These are phyloP conservation scores for Galeruca laticollis DNA, from an alignment of 2,888 invertebrate genomes.

Conservation along the genomic window DNA sequence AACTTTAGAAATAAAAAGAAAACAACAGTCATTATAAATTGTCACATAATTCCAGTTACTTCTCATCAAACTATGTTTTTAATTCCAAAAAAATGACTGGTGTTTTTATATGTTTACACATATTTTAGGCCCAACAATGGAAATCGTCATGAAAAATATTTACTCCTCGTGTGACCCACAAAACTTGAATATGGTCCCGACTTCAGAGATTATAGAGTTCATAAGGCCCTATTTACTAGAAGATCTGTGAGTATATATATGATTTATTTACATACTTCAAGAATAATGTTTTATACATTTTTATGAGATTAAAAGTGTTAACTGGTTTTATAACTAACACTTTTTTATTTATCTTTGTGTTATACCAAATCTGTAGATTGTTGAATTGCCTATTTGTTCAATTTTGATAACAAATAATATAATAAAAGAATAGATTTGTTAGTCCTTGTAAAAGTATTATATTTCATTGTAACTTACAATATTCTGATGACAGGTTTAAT, in stretches of 20 bases:
- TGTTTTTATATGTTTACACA: neutral
- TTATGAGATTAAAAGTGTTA: slow-evolving; percentile 9
- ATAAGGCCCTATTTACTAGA: slow-evolving; percentile 56
- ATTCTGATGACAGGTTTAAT: no score
- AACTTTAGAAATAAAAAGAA: neutral
- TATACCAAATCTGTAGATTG: no score
- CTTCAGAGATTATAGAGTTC: slow-evolving; percentile 55
- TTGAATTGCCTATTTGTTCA: neutral
- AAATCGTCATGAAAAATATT: slow-evolving; percentile 53
- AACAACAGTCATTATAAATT: slow-evolving; percentile 19
- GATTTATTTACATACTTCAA: slow-evolving; percentile 10
- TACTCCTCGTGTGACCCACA: slow-evolving; percentile 56
- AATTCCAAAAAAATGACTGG: neutral
- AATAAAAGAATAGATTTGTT: neutral
- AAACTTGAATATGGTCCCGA: slow-evolving; percentile 52
- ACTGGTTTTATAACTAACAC: no score
- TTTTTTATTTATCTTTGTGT: no score
- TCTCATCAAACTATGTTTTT: neutral
- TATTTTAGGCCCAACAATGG: slow-evolving; percentile 46
- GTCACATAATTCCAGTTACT: slow-evolving; percentile 1
- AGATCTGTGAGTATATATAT: slow-evolving; percentile 56
- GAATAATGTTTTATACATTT: neutral
- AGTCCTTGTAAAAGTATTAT: neutral
- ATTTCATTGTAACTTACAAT: neutral
- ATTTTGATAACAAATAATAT: neutral